Evolutionary conservation across 2,797 vertebrate genomes (phyloP).

Genomic region (Decapterus maruadsi): DNA sequence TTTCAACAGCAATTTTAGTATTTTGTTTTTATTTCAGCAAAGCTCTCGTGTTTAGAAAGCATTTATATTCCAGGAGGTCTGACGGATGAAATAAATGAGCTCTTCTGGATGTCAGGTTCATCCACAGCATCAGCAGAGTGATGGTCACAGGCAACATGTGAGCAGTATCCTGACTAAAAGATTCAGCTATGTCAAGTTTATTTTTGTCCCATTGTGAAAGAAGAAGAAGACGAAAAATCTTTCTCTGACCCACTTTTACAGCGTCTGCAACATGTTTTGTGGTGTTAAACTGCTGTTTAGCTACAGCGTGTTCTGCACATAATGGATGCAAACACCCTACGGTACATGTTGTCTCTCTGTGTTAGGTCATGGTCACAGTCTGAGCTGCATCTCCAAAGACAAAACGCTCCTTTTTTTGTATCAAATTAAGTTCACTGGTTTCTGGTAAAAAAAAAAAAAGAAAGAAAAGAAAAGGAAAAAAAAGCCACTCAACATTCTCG

Average conservation of each 20-base stretch:
- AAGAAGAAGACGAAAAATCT: too few relatives aligned
- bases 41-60: neutral
- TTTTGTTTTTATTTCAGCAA: neutral
- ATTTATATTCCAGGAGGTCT: neutral
- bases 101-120: neutral
- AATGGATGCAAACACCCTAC: neutral
- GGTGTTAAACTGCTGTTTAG: neutral
- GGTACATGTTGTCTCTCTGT: neutral
- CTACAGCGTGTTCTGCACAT: neutral
- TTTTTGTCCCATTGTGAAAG: too few relatives aligned
- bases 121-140: neutral
- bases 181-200: too few relatives aligned
- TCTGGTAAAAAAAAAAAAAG: too few relatives aligned
- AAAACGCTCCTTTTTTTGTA: neutral
- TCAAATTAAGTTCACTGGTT: neutral
- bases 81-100: neutral
- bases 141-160: neutral
- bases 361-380: too few relatives aligned
- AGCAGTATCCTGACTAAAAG: neutral
- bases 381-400: neutral
- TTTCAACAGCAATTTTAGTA: neutral
- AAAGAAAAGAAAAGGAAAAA: too few relatives aligned
- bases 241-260: neutral
- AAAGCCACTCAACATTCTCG: conserved; percentile 3
- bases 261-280: neutral